Base-by-base conservation (phyloP, 2,797 vertebrate species). In the Hybognathus amarus region DNA sequence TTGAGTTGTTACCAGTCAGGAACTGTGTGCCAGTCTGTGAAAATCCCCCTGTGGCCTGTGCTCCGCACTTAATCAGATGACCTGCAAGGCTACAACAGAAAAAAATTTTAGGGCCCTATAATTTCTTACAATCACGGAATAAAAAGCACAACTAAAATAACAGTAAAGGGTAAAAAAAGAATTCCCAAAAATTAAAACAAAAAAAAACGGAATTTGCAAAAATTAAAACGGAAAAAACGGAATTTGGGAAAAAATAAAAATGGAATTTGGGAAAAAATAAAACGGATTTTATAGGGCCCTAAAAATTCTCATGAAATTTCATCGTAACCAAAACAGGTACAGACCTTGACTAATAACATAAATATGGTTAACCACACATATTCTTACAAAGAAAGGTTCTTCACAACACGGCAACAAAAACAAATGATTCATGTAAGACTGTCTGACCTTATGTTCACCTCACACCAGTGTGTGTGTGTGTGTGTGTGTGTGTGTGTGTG, bases 1-100 rank as follows among this genome's bases (percentile, higher is more conserved):
- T 64, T 4, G 17, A 38, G 27, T 18, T 88, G 94, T 89, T 91
- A 97, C 96, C 95, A 97, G 91, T 96, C 91, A 2, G 95, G 94
- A 42, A 97, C 95, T 9, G 76, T 86, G 87, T 96, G 94, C 96
- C 96, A 97, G 30, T 97, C 95, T 1, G 95, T 97, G 91, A 97
- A 96, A 93, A 97, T 95, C 24, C 97, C 96, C 96, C 96, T 0
- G 96, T 97, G 70, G 94, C 95, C 20, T 97, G 96, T 87, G 96
- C 93, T 1, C 96, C 96, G 33, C 96, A 97, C 88, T 97, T 96
- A 79, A 96, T 95, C 73, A 97, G 94, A 89, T 97, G 96, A 87
- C 95, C 96, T 87, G 95, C 96, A 42, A 97, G 95, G 86, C 96
- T 97, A 66, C 59, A 74, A 68, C 9, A 68, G 38, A 66, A 30